Conservation (phyloP, 2,888 invertebrate species). For the Drosophila vallismaia region DNA sequence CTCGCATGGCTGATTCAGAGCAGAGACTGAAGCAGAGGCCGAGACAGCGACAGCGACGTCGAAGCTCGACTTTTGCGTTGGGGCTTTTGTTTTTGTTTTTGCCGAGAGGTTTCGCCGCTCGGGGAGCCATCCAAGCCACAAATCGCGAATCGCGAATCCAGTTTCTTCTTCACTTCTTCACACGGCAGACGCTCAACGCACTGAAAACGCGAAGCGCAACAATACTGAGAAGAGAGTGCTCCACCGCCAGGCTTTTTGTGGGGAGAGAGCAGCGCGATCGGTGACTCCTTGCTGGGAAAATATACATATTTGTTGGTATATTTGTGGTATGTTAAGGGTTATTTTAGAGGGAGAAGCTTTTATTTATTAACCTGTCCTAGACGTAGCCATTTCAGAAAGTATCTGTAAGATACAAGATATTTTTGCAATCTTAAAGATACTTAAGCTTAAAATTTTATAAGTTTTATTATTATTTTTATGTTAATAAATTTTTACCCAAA, state of each 20-base stretch:
- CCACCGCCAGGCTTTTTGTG: background rate
- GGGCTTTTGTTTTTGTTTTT: slow-evolving; percentile 1
- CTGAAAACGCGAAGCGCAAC: slow-evolving; percentile 34
- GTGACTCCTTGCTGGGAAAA: slow-evolving; percentile 11
- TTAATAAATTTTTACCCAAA: too few relatives aligned
- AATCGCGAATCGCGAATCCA: slow-evolving; percentile 73
- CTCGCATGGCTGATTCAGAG: slow-evolving; percentile 71
- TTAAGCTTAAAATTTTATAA: too few relatives aligned
- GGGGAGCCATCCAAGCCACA: slow-evolving; percentile 26
- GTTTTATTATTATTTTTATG: too few relatives aligned
- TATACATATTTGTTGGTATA: background rate
- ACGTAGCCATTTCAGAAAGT: background rate
- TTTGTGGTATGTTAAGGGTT: background rate
- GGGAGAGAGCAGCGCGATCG: background rate
- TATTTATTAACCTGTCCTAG: too few relatives aligned
- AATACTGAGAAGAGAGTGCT: slow-evolving; percentile 7
- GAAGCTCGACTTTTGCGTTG: slow-evolving; percentile 15
- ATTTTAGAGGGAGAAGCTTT: background rate
- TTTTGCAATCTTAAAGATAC: too few relatives aligned
- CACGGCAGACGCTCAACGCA: slow-evolving; percentile 40
- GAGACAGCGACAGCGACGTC: slow-evolving; percentile 47
- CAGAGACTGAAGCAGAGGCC: slow-evolving; percentile 29
- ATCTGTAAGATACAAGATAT: background rate
- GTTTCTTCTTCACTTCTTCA: slow-evolving; percentile 74
- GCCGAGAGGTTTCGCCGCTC: background rate